Evolutionary conservation across 2,113 vertebrate genomes (phyloP), one percentile per base, ranked within the genome.

Genomic region (Apeltes quadracus): DNA sequence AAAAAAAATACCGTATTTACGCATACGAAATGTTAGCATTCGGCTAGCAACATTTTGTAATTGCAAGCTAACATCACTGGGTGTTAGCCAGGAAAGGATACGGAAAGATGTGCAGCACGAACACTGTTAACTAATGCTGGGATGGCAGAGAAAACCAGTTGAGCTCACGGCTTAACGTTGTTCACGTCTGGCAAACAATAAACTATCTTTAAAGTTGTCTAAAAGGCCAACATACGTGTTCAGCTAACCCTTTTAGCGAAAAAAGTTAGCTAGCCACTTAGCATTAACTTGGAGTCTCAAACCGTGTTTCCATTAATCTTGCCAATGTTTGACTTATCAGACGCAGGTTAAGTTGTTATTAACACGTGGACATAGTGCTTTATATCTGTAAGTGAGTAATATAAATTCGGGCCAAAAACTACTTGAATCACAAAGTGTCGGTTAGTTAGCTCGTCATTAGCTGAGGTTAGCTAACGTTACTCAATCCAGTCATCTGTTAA

Each of bases 201-300:
- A 74, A 61, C 55, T 59, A 29, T 0, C 2, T 41, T 61, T 63
- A 14, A 69, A 75, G 54, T 66, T n/a, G 11, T 11, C 2, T 7
- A 6, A 25, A n/a, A 61, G 27, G 56, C n/a, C 39, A 27, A 61
- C 14, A 7, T 0, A 65, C 10, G 16, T 69, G 34, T 72, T 76
- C 48, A 41, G 71, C 68, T 43, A 77, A 68, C 51, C 64, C 34
- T 1, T 13, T 46, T 63, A 84, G 84, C 81, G 72, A 81, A 83
- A 67, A 58, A 66, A 84, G 74, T 76, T 85, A 85, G 86, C 83
- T 77, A 82, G 48, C 50, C 32, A 48, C 14, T 76, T 84, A 89
- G 84, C 88, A 57, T 41, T 5, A 8, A 18, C 22, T 20, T 67
- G 16, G 61, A 85, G 62, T 82, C 67, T 73, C 18, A 72, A 68